Base-by-base conservation (phyloP, 2,888 invertebrate species). In the Lypha dubia region DNA sequence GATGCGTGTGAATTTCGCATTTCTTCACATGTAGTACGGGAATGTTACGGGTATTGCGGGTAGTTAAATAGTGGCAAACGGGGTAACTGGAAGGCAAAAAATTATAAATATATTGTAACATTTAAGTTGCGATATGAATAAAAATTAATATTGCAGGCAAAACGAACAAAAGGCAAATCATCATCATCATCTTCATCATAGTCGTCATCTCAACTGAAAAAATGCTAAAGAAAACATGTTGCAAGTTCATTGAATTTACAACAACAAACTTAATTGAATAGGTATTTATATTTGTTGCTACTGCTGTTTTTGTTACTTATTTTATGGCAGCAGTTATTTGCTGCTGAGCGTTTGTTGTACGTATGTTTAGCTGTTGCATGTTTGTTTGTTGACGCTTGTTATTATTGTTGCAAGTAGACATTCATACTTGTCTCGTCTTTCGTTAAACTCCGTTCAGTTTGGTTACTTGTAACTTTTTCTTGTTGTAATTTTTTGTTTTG, bases 1-100 rank as follows among this genome's bases (percentile, higher is more conserved):
- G 80, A 86, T 86, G 84, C 86, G 86, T 86, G 86, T 81, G 84
- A 86, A 86, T 83, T 80, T 83, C 62, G 15, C 74, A 76, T 73
- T 75, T 79, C 63, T 79, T 70, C 32, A 46, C 74, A 56, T 63
- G 60, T 49, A 35, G 60, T 49, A 35, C n/a, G 8, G 9, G 28
- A 63, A 41, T 63, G 5, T 28, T 56, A 22, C 44, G 44, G n/a
- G 3, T n/a, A 35, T 17, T 58, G 3, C n/a, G 11, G 41, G 46
- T 46, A n/a, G n/a, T n/a, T n/a, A n/a, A 65, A 28, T 41, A 46
- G 76, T 13, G 32, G 60, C 60, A 56, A n/a, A n/a, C n/a, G n/a
- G 28, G 44, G 17, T 6, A 65, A 38, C 13, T 28, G 22, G 6
- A 49, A 15, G n/a, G n/a, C 3, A 44, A 17, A 41, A 41, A 28